Percentiles rank a stretch among this genome's conserved stretches.
Conservation (phyloP, 37 sponge, comb jelly and placozoan species). For the Halichondria panicea region DNA sequence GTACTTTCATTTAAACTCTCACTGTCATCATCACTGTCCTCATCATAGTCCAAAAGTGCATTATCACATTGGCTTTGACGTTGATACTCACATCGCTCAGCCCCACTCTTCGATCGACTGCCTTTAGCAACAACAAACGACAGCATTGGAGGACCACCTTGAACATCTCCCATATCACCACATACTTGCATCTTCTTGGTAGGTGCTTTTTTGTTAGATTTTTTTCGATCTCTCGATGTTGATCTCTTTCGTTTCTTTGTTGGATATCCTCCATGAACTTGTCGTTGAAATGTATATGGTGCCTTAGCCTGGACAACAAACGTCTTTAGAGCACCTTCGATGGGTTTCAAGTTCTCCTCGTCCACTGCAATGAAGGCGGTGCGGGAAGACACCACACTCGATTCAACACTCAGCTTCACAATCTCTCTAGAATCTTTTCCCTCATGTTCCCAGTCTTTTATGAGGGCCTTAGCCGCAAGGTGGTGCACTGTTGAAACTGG, state of each 20-base stretch:
- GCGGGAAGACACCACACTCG: conserved; percentile 60
- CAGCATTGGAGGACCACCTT: too few species aligned
- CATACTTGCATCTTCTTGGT: too few species aligned
- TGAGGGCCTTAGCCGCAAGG: conserved; percentile 69
- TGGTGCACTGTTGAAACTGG: conserved; percentile 65
- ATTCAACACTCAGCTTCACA: conserved; percentile 60
- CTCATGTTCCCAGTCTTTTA: conserved; percentile 47
- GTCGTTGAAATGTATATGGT: neutral
- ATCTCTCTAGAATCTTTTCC: conserved; percentile 35
- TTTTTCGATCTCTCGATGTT: too few species aligned
- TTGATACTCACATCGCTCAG: too few species aligned
- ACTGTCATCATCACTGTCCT: too few species aligned
- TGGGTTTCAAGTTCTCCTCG: conserved; percentile 54
- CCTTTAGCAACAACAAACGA: too few species aligned
- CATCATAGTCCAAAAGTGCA: too few species aligned
- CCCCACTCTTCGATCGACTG: too few species aligned
- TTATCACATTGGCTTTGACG: too few species aligned
- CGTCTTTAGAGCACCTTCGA: conserved; percentile 56
- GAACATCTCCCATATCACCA: too few species aligned
- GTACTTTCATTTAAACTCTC: too few species aligned
- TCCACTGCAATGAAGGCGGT: conserved; percentile 79
- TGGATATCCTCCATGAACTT: neutral
- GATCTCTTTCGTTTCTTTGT: neutral
- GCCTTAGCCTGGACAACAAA: conserved; percentile 40
- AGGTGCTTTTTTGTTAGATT: too few species aligned